Base-by-base conservation (phyloP, 2,888 invertebrate genomes). In the Tetanocera ferruginea region DNA sequence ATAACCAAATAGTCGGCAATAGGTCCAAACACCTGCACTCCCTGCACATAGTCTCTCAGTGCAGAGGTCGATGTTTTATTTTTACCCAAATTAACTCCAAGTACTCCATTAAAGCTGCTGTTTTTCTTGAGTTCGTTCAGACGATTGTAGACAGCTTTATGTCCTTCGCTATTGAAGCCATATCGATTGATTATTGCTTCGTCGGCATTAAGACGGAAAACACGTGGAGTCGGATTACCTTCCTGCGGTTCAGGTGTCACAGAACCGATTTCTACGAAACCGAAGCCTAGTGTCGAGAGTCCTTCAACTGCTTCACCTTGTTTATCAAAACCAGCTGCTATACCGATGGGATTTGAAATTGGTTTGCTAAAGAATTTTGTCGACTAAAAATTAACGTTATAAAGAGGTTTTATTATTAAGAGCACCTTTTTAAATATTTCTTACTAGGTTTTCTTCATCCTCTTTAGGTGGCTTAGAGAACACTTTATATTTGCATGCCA, bases 261-360 rank as follows among this genome's bases (percentile, higher is more conserved):
- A 5, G 97, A 97, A 78, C 99, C 99, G 83, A 99, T 93, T 92
- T 99, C 99, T 28, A 99, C 93, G 89, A 98, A 96, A 5, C 98
- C 96, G 90, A 99, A 98, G 0, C 99, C 99, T 77, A 97, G 90
- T 85, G 94, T 93, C 80, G 93, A 91, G 55, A 99, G 90, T 0
- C 97, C 96, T 84, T 93, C 89, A 2, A 98, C 91, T 28, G 96
- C 97, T 91, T 98, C 98, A 6, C 94, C 98, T 90, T 99, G 94
- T 90, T 99, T 99, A 89, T 99, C 99, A 91, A 99, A 99, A 6
- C 99, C 99, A 77, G 99, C 99, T 34, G 99, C 99, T 86, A 99
- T 94, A n/a, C 99, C 99, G 83, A 99, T 90, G 0, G 99, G 99
- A 91, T 98, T 98, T 76, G 92, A 91, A 80, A 99, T 93, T 17